Evolutionary conservation across 2,797 vertebrate genomes (phyloP).

Genomic region (Ceryle rudis): DNA sequence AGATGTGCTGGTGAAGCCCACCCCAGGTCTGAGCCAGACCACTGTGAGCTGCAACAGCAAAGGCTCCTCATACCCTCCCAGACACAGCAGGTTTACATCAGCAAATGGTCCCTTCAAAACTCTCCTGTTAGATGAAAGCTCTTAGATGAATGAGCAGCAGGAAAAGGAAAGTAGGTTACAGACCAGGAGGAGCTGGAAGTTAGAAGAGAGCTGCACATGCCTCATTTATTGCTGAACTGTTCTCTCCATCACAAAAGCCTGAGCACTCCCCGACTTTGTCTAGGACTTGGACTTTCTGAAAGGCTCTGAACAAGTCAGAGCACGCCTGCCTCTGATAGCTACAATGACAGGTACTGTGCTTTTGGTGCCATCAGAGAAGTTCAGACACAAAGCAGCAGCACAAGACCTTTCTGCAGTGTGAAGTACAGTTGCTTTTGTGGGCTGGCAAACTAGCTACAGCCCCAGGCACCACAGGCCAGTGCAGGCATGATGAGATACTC

Average conservation of each 20-base stretch:
- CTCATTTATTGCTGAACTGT: conserved; percentile 40
- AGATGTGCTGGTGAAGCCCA: not conserved
- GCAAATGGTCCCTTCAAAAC: conserved; percentile 39
- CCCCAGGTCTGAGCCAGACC: not conserved
- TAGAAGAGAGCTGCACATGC: conserved; percentile 13
- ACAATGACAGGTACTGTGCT: not conserved
- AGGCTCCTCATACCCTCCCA: not conserved
- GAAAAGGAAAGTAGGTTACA: conserved; percentile 64
- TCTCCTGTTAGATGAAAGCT: conserved; percentile 41
- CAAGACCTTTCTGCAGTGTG: not conserved
- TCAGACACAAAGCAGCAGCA: conserved; percentile 43
- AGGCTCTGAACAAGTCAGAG: not conserved
- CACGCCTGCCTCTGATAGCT: not conserved
- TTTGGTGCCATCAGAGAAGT: not conserved
- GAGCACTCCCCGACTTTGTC: not conserved
- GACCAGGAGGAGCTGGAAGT: conserved; percentile 44
- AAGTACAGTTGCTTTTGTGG: not conserved
- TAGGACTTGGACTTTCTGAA: conserved; percentile 28
- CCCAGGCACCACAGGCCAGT: not conserved
- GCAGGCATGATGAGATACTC: not conserved
- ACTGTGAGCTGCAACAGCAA: not conserved
- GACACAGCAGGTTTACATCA: not conserved
- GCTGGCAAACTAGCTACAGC: not conserved
- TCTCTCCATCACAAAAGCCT: conserved; percentile 39
- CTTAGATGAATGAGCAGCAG: conserved; percentile 36